Evolutionary conservation across 2,888 invertebrate species (phyloP), one percentile per base, ranked within the genome.

Genomic region (Chalcis sispes): DNA sequence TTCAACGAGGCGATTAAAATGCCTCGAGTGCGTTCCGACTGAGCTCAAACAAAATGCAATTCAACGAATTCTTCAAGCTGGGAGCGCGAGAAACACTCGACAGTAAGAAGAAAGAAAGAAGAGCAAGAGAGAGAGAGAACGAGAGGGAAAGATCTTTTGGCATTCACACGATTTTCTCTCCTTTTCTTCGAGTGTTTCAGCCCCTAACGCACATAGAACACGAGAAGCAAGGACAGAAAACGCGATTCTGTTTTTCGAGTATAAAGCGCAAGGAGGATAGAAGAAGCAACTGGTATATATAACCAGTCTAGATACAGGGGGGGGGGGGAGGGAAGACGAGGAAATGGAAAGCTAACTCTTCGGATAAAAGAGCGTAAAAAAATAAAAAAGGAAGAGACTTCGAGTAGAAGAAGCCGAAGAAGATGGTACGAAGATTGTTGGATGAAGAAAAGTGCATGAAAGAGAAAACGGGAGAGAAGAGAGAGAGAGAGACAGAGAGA

Each of bases 31-130:
- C 29, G 29, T 29, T 4, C 48, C 32, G 18, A 10, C 48, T 27
- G 20, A 32, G 59, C 50, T 69, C 48, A 69, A 69, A 69, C 36
- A 69, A 69, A 69, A 69, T 69, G 69, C 59, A 69, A 59, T 69
- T 70, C 59, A 48, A 58, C 59, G 67, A 50, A 59, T 70, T 70
- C 59, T 70, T 36, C 36, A 32, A 18, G 27, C 27, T 27, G 23
- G 23, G 58, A 32, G 59, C 48, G 29, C 42, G 58, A 32, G 42
- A 50, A 20, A 50, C 10, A 36, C 61, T n/a, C 42, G 36, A 8
- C 20, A 25, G 15, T 7, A 10, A 1, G 50, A 23, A 20, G n/a
- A n/a, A n/a, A n/a, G n/a, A n/a, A n/a, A n/a, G n/a, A n/a, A 48
- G 50, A 5, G 20, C 2, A 42, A 46, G n/a, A 46, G 50, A 50